Evolutionary conservation across 2,888 invertebrate genomes (phyloP).

Genomic region (Chrysolina haemoptera): DNA sequence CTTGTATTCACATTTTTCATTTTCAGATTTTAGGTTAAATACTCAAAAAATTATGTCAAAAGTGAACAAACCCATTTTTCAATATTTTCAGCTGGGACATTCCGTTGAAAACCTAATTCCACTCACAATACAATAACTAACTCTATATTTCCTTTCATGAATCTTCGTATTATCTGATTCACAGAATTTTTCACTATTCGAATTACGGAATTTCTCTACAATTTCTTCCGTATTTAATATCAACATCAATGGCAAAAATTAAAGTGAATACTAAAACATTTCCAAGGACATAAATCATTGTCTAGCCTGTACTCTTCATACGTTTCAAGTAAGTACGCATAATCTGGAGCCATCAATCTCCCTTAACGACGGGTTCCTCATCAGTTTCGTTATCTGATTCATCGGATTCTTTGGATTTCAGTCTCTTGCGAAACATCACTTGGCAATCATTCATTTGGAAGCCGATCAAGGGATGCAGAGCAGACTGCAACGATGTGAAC

Average conservation of each 20-base stretch:
- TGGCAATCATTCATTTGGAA: conserved; percentile 71
- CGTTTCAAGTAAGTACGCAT: conserved; percentile 3
- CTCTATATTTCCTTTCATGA: background rate
- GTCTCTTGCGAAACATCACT: conserved; percentile 74
- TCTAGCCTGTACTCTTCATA: conserved; percentile 36
- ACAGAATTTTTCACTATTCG: conserved; percentile 26
- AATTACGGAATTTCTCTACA: conserved; percentile 12
- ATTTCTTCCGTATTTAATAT: background rate
- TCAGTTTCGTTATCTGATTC: conserved; percentile 77
- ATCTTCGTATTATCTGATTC: conserved; percentile 6
- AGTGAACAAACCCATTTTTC: too few relatives aligned
- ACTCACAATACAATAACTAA: background rate
- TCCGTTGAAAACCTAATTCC: background rate
- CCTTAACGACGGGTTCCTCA: conserved; percentile 77
- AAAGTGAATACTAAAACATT: background rate
- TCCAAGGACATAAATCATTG: conserved; percentile 10
- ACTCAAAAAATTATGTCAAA: too few relatives aligned
- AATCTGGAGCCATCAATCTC: conserved; percentile 44
- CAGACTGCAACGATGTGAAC: conserved; percentile 81
- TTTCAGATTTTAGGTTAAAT: too few relatives aligned
- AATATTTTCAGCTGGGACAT: background rate
- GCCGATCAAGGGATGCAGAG: conserved; percentile 79
- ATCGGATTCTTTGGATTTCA: conserved; percentile 74
- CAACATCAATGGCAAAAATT: background rate
- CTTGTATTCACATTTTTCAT: too few relatives aligned